Evolutionary conservation across 2,113 vertebrate genomes (phyloP).

Genomic region (Girardinichthys multiradiatus): DNA sequence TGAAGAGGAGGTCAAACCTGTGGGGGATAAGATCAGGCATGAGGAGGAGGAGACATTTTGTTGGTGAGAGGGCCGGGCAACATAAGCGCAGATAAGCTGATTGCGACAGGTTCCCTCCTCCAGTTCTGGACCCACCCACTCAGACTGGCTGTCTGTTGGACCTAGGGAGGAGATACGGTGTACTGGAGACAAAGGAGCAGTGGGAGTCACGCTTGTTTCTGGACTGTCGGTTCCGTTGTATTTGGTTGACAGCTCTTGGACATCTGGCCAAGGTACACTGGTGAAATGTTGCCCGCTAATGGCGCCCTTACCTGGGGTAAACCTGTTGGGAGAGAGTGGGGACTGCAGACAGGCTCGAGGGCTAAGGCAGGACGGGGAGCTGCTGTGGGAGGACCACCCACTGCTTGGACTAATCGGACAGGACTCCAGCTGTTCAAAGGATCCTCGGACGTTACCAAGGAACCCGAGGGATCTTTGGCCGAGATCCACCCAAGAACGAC

Average conservation of each 20-base stretch:
- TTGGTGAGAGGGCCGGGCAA: conserved; percentile 40
- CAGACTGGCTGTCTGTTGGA: conserved; percentile 29
- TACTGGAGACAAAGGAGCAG: not conserved
- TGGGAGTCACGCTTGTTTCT: conserved; percentile 3
- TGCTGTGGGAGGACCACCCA: conserved; percentile 51
- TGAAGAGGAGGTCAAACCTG: conserved; percentile 23
- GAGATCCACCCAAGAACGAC: conserved; percentile 58
- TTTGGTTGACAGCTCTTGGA: conserved; percentile 69
- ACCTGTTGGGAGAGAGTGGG: conserved; percentile 36
- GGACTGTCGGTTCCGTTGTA: conserved; percentile 53
- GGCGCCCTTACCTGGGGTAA: conserved; percentile 36
- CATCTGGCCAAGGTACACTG: conserved; percentile 76
- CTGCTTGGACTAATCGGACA: conserved; percentile 44
- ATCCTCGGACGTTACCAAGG: conserved; percentile 4
- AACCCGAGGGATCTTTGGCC: conserved; percentile 47
- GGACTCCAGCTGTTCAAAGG: conserved; percentile 48
- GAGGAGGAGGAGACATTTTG: conserved; percentile 18
- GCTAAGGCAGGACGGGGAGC: conserved; percentile 60
- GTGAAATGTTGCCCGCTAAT: conserved; percentile 68
- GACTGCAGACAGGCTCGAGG: conserved; percentile 46
- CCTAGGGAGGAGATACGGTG: not conserved
- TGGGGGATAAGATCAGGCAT: conserved; percentile 26
- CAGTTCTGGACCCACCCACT: conserved; percentile 50
- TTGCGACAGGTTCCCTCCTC: conserved; percentile 65
- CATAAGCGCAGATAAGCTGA: conserved; percentile 76